Base-by-base conservation (phyloP, 2,797 vertebrate species). In the Nasua narica region DNA sequence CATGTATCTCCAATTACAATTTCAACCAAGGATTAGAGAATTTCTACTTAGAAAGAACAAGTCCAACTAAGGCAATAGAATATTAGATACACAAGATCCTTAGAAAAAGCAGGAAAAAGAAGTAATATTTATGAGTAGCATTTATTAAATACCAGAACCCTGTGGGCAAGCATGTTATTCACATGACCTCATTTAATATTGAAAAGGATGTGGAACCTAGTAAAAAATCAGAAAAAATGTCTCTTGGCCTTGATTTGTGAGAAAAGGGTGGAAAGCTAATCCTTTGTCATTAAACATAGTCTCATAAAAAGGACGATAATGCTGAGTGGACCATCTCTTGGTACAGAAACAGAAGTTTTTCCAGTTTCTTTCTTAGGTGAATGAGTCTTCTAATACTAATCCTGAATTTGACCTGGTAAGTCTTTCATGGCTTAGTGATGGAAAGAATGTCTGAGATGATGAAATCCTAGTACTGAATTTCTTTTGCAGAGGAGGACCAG, bases 231-330 rank as follows among this genome's bases (percentile, higher is more conserved):
- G 54, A 87, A 16, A 77, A 19, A 25, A 23, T 43, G 2, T 40
- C 43, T 77, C 67, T 84, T 95, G 95, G 50, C 52, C 21, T 87
- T 87, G 7, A 11, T 89, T 97, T 70, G 60, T 84, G 56, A 84
- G 50, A 67, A 90, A 87, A 82, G 21, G 1, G 14, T 84, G 29
- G 40, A 56, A 86, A 84, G 32, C 37, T 23, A 48, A 50, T 65
- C 40, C 46, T 94, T 93, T 87, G 10, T 87, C 48, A 79, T 81
- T 69, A 93, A 76, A 74, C 9, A 10, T 32, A n/a, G 23, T 48
- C 52, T 62, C 1, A 32, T 50, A 58, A 95, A 29, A 16, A 32
- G n/a, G 43, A 14, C 27, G 6, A 19, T 54, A 43, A 43, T 14
- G 70, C 11, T 89, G 3, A 82, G 46, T 58, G 50, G 19, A 43